Conservation (phyloP, 2,797 vertebrate species). For the Gila robusta region DNA sequence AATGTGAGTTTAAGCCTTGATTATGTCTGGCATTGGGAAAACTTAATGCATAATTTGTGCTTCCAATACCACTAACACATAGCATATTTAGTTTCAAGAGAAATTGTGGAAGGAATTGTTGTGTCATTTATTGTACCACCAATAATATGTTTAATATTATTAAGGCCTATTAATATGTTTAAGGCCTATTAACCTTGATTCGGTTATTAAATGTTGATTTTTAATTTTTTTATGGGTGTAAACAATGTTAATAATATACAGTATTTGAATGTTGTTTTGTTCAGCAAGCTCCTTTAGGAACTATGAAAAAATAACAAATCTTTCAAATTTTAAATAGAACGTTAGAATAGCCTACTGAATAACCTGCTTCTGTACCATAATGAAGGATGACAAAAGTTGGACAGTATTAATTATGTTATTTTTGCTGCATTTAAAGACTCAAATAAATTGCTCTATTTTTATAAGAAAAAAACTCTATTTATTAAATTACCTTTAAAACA, state of each 20-base stretch:
- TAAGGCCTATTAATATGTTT: neutral
- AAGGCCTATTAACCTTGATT: neutral
- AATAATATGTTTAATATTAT: neutral
- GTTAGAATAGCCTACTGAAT: conserved; percentile 1
- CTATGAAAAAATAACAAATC: neutral
- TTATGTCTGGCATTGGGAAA: neutral
- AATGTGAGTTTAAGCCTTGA: neutral
- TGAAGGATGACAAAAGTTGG: neutral
- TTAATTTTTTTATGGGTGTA: neutral
- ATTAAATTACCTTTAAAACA: neutral
- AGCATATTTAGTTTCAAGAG: neutral
- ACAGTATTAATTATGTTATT: neutral
- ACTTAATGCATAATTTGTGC: neutral
- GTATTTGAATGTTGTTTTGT: conserved; percentile 26
- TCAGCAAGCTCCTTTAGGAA: neutral
- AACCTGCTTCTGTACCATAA: conserved; percentile 21
- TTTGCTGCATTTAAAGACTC: neutral
- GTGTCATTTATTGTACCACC: neutral
- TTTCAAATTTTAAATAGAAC: neutral
- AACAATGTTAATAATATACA: neutral
- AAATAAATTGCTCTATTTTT: conserved; percentile 18
- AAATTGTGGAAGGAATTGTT: neutral
- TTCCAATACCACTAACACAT: neutral
- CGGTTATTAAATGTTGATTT: no score
- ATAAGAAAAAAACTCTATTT: conserved; percentile 8